Evolutionary conservation across 2,113 vertebrate species (phyloP).

Genomic region (Eptesicus fuscus): DNA sequence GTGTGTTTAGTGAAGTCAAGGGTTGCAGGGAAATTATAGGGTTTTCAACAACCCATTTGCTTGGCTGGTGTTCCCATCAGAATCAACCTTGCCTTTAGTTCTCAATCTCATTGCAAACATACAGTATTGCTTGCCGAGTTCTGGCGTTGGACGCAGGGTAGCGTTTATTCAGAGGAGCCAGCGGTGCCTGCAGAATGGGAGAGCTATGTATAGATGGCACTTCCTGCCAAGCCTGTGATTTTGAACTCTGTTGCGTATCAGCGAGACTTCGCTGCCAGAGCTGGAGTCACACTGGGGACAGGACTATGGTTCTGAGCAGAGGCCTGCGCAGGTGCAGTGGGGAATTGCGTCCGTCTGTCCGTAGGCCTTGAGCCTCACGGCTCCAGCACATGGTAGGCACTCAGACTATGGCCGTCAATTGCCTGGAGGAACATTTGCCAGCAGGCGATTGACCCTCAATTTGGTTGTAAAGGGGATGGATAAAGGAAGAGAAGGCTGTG

Average conservation of each 20-base stretch:
- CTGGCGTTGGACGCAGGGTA: conserved; percentile 48
- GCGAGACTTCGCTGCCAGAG: background rate
- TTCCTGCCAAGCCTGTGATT: conserved; percentile 65
- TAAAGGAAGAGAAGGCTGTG: background rate
- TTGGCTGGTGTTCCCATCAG: conserved; percentile 78
- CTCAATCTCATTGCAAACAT: conserved; percentile 51
- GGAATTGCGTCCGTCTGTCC: background rate
- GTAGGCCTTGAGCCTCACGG: background rate
- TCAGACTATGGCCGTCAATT: background rate
- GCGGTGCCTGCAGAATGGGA: background rate
- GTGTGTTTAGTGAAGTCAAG: conserved; percentile 85
- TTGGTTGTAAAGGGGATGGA: background rate
- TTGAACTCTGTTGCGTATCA: conserved; percentile 34
- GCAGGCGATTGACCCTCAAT: background rate
- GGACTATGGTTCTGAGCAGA: background rate
- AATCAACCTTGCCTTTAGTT: conserved; percentile 78
- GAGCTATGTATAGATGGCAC: background rate
- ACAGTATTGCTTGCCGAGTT: conserved; percentile 24
- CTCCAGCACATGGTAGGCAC: background rate
- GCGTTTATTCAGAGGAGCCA: conserved; percentile 30
- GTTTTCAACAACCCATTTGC: conserved; percentile 86
- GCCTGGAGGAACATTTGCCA: background rate
- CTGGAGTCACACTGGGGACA: background rate
- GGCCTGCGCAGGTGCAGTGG: fast-evolving
- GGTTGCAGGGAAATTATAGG: conserved; percentile 84